Base-by-base conservation (phyloP, 2,888 invertebrate genomes). In the Graphium colonna region DNA sequence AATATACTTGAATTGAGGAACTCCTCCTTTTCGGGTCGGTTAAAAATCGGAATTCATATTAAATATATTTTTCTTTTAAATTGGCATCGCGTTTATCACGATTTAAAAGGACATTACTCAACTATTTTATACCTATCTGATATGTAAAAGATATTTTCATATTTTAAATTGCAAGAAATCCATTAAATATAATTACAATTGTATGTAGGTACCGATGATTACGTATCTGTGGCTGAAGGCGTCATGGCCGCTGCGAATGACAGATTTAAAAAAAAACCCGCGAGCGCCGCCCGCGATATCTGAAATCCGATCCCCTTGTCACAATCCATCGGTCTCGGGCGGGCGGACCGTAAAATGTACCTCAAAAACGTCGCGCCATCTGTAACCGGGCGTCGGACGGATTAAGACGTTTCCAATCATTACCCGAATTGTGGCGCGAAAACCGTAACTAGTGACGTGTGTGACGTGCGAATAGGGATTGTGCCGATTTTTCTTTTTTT, bases 301-400 rank as follows among this genome's bases (percentile, higher is more conserved):
- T 69, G 82, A 78, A 79, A 87, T 76, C 77, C 63, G 82, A 84
- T 83, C 79, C 78, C 59, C 79, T 77, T 80, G 87, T 86, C 80
- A 84, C 87, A 87, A 86, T 67, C 73, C 75, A 85, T 81, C 85
- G 84, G 72, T 79, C 74, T 71, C 70, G 68, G 60, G 3, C 71
- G 71, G 71, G 57, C 72, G 70, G 68, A 87, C 77, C 88, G 86
- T 87, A 84, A 88, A 88, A 87, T 84, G 78, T 81, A 82, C 79
- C 82, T 86, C 82, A 84, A 88, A 89, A 84, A 73, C 66, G 64
- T 60, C 68, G 71, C 79, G 75, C 68, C 77, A 82, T 79, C 82
- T 81, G 80, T 84, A 73, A 68, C 69, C 60, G 65, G 69, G 60
- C 64, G 69, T 68, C 75, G 51, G 67, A 64, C 71, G 69, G 70